Evolutionary conservation across 2,888 invertebrate genomes (phyloP).

Genomic region (Serripes groenlandicus): DNA sequence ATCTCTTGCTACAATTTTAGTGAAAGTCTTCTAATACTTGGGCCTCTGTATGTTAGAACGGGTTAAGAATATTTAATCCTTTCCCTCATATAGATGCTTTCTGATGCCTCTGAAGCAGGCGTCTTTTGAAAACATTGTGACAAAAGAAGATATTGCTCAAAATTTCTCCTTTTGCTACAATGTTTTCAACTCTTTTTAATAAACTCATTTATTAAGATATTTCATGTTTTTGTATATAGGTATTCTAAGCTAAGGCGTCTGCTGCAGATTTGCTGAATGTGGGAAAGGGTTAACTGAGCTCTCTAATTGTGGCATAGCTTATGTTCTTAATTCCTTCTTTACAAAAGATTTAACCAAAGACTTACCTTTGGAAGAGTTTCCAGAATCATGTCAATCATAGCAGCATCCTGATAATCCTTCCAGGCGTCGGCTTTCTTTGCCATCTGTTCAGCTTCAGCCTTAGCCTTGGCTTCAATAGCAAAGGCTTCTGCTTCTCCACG

Average conservation of each 20-base stretch:
- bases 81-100: not conserved
- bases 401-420: conserved; percentile 94
- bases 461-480: conserved; percentile 97
- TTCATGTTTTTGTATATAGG: no score
- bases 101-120: no score
- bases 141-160: no score
- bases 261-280: no score
- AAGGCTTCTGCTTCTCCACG: conserved; percentile 93
- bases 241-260: no score
- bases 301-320: no score
- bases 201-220: no score
- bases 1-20: no score
- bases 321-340: not conserved
- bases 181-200: not conserved
- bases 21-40: no score
- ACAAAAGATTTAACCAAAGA: not conserved
- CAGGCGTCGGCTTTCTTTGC: conserved; percentile 98
- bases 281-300: no score
- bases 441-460: conserved; percentile 99
- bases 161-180: not conserved
- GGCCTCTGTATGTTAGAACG: no score
- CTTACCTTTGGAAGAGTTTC: conserved; percentile 96
- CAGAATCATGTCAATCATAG: conserved; percentile 94
- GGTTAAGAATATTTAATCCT: conserved; percentile 87
- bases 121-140: not conserved